Evolutionary conservation across 2,888 invertebrate genomes (phyloP).

Genomic region (Philhelius pedissequus): DNA sequence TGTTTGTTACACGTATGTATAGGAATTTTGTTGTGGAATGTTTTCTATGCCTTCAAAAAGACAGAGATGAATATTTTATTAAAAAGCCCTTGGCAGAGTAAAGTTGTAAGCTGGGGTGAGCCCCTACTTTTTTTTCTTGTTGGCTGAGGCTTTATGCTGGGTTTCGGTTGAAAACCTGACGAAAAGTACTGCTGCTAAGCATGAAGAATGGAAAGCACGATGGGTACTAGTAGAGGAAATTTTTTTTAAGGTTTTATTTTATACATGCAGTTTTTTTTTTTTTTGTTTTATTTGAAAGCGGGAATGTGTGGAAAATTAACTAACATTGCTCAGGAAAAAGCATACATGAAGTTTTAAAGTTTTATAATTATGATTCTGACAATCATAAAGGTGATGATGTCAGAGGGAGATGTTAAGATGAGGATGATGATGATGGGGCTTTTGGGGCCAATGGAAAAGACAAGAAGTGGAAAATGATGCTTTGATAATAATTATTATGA

Average conservation of each 20-base stretch:
- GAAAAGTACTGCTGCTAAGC: not conserved
- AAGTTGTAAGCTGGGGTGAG: not conserved
- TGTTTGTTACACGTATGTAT: constrained; percentile 59
- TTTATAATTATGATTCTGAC: constrained; percentile 53
- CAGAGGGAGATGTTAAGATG: not conserved
- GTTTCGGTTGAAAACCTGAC: not conserved
- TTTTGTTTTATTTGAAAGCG: not conserved
- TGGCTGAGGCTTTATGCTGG: not conserved
- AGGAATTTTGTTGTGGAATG: constrained; percentile 43
- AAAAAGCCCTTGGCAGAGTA: constrained; percentile 48
- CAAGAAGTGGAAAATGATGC: constrained; percentile 26
- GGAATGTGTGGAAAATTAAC: constrained; percentile 44
- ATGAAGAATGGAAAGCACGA: constrained; percentile 5
- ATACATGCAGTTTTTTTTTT: not conserved
- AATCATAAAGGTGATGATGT: constrained; percentile 38
- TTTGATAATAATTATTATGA: constrained; percentile 30
- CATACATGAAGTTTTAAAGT: constrained; percentile 45
- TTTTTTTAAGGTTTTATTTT: not conserved
- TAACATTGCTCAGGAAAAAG: constrained; percentile 22
- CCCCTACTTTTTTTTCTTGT: not conserved
- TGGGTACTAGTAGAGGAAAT: not conserved
- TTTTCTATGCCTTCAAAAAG: constrained; percentile 36
- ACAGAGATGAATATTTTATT: constrained; percentile 57
- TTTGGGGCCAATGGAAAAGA: constrained; percentile 3
- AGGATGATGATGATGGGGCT: constrained; percentile 21